A percentile compares a stretch with the other conserved stretches of the same genome.
Evolutionary conservation across 2,888 invertebrate species (phyloP).

Genomic region (Uropetala carovei): DNA sequence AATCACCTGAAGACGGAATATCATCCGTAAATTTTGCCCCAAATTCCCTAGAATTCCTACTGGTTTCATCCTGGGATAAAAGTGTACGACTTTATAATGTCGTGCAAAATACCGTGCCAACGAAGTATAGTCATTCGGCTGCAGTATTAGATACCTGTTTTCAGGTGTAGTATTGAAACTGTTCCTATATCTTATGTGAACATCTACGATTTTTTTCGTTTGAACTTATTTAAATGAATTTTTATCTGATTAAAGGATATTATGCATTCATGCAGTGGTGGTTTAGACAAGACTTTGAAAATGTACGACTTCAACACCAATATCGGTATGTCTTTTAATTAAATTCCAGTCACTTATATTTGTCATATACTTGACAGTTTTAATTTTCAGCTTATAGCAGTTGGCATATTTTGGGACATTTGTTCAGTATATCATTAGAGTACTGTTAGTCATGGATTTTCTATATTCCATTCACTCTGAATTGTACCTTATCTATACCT

Average conservation of each 20-base stretch:
- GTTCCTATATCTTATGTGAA: background rate
- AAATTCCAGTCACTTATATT: no score
- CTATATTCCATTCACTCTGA: no score
- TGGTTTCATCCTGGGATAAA: slow-evolving; percentile 98
- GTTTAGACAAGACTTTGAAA: slow-evolving; percentile 93
- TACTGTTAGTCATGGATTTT: background rate
- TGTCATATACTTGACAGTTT: background rate
- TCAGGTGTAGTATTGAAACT: slow-evolving; percentile 78
- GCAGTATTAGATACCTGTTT: slow-evolving; percentile 95
- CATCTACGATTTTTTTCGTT: background rate
- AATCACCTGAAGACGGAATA: slow-evolving; percentile 93
- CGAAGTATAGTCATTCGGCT: slow-evolving; percentile 91
- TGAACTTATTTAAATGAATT: background rate
- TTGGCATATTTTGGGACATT: background rate
- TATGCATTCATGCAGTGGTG: slow-evolving; percentile 96
- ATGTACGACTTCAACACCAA: slow-evolving; percentile 95
- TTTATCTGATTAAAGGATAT: slow-evolving; percentile 83
- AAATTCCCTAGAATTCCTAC: slow-evolving; percentile 92
- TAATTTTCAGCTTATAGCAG: background rate
- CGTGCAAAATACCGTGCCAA: slow-evolving; percentile 88
- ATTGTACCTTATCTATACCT: no score
- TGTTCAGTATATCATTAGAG: background rate
- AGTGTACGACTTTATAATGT: slow-evolving; percentile 96
- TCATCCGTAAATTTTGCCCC: slow-evolving; percentile 98
- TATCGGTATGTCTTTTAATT: slow-evolving; percentile 75